A percentile compares a stretch with the other conserved stretches of the same genome.
phyloP scores from a whole-genome alignment of 1,140 invertebrate genomes.

The Spodoptera litura region DNA sequence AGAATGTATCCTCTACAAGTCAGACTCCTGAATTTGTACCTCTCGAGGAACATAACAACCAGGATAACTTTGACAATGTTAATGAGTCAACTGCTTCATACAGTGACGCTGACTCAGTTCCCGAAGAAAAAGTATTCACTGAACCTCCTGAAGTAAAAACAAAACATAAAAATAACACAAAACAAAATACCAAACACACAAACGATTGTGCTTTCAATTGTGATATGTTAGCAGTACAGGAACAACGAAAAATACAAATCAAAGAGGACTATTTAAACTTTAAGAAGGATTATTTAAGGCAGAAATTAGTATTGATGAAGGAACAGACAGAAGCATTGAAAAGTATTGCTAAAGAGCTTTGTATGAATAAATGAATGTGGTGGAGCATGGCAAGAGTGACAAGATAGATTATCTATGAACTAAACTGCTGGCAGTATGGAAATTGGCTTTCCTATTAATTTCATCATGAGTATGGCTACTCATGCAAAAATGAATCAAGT shows the following conservation, averaged over 20 bases:
- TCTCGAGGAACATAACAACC: conserved; percentile 59
- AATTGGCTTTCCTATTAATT: too few relatives aligned
- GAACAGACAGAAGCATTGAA: conserved; percentile 80
- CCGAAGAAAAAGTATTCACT: conserved; percentile 70
- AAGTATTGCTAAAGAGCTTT: conserved; percentile 76
- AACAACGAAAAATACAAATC: conserved; percentile 73
- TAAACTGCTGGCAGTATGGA: too few relatives aligned
- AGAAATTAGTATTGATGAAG: conserved; percentile 75
- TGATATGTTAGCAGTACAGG: conserved; percentile 71
- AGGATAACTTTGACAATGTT: conserved; percentile 63
- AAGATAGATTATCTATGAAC: not conserved
- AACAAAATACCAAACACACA: conserved; percentile 62
- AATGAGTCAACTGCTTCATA: conserved; percentile 57
- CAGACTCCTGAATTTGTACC: conserved; percentile 64
- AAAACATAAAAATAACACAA: conserved; percentile 53
- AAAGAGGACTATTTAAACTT: conserved; percentile 80
- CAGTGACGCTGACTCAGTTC: conserved; percentile 70
- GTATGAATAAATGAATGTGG: not conserved
- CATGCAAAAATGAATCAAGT: too few relatives aligned
- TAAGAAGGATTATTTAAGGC: conserved; percentile 79
- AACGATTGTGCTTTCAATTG: conserved; percentile 73
- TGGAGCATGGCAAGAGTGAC: too few relatives aligned
- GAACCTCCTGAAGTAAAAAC: conserved; percentile 52
- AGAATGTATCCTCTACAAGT: conserved; percentile 58
- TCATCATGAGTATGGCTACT: too few relatives aligned